Conservation (phyloP, 2,113 vertebrate genomes). For the Enhydra lutris region DNA sequence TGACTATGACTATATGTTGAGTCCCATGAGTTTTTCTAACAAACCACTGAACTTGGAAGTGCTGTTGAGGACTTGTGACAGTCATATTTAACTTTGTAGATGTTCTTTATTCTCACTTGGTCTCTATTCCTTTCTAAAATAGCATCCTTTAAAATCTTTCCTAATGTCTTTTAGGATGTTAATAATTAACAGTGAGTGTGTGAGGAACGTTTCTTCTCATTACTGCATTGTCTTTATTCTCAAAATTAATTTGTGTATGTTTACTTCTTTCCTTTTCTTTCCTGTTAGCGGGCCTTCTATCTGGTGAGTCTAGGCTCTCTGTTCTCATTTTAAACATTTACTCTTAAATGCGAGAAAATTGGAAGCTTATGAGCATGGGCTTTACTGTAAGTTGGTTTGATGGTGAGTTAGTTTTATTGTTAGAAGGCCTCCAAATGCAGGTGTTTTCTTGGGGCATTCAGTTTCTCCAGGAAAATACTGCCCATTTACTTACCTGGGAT, state of each 20-base stretch:
- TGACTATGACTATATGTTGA: background rate
- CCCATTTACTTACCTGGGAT: background rate
- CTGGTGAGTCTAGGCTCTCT: background rate
- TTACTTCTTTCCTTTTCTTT: conserved; percentile 13
- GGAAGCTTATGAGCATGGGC: background rate
- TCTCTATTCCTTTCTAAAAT: conserved; percentile 15
- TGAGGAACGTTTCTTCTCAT: background rate
- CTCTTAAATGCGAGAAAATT: background rate
- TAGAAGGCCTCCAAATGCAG: background rate
- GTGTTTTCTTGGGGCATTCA: background rate
- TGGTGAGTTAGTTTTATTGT: background rate
- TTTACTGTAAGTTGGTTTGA: background rate
- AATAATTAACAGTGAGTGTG: background rate
- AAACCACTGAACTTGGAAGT: background rate
- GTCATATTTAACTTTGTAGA: background rate
- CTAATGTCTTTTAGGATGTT: background rate
- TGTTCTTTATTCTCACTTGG: background rate
- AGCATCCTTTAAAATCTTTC: background rate
- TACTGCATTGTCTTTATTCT: background rate
- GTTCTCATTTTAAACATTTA: conserved; percentile 30
- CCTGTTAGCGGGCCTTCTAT: background rate
- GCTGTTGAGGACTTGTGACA: background rate
- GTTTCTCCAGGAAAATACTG: background rate
- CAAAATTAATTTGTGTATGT: background rate
- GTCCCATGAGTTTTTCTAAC: background rate